A percentile compares a stretch with the other conserved stretches of the same genome.
Evolutionary conservation across 2,888 invertebrate species (phyloP).

Genomic region (Saturnia pavonia): DNA sequence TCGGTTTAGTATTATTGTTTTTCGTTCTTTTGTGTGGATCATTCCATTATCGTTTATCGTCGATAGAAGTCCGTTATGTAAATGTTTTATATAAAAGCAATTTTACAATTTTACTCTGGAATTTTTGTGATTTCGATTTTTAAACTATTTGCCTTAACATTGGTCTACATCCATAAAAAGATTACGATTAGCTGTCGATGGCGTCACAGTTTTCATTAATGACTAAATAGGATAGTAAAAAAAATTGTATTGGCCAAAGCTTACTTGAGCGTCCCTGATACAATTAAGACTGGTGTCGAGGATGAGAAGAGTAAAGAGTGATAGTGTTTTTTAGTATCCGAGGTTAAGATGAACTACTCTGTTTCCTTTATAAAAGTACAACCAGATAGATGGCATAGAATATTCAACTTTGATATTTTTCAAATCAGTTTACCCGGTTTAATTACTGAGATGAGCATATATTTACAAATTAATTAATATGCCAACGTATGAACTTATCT

Average conservation of each 20-base stretch:
- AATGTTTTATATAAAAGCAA: background rate
- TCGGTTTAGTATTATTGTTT: constrained; percentile 38
- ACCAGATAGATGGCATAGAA: background rate
- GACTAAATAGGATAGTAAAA: background rate
- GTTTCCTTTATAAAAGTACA: too few relatives aligned
- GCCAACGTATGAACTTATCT: too few relatives aligned
- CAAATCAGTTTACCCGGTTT: background rate
- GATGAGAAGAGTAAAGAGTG: background rate
- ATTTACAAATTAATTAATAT: background rate
- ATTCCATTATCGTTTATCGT: background rate
- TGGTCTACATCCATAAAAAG: background rate
- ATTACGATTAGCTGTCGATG: background rate
- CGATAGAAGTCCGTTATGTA: background rate
- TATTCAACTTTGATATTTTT: background rate
- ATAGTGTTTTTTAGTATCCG: too few relatives aligned
- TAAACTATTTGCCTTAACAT: background rate
- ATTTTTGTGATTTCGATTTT: background rate
- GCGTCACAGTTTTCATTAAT: background rate
- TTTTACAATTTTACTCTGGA: background rate
- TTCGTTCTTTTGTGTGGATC: constrained; percentile 17
- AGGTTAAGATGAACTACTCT: too few relatives aligned
- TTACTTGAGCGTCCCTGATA: background rate
- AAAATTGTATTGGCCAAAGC: background rate
- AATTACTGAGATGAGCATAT: background rate
- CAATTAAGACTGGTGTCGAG: background rate